phyloP scores from a whole-genome alignment of 2,113 vertebrate genomes.

The Corythoichthys haematopterus region DNA sequence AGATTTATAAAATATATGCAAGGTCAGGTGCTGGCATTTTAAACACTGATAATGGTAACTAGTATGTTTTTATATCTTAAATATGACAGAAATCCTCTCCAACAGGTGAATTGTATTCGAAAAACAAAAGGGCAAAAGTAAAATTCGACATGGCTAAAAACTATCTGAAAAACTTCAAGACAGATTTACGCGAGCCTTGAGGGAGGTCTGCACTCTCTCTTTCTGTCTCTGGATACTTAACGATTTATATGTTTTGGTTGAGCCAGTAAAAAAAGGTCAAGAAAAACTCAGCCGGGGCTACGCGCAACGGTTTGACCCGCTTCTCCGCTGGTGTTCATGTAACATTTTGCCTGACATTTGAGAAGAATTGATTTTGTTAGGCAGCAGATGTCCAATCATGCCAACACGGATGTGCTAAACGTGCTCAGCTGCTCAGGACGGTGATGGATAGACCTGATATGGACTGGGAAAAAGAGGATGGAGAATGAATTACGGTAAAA shows the following conservation, averaged over 20 bases:
- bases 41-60: too few species aligned
- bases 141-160: background rate
- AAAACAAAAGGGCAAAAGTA: too few species aligned
- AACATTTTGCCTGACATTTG: slow-evolving; percentile 9
- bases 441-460: slow-evolving; percentile 1
- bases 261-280: background rate
- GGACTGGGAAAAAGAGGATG: slow-evolving; percentile 5
- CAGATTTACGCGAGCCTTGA: background rate
- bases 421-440: slow-evolving; percentile 1
- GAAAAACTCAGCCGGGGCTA: background rate
- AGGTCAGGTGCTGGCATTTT: too few species aligned
- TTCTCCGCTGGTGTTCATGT: background rate
- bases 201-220: background rate
- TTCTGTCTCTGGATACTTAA: background rate
- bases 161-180: background rate
- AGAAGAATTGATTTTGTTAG: background rate
- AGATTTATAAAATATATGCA: too few species aligned
- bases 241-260: slow-evolving; percentile 3
- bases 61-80: too few species aligned
- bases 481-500: slow-evolving; percentile 3
- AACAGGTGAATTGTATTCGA: too few species aligned
- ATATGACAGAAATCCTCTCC: too few species aligned
- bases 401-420: slow-evolving; percentile 2
- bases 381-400: slow-evolving; percentile 5
- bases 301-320: background rate